These are phyloP conservation scores for Archaeoteleia sp. DNA, from an alignment of 2,888 invertebrate species.

Conservation along the genomic window DNA sequence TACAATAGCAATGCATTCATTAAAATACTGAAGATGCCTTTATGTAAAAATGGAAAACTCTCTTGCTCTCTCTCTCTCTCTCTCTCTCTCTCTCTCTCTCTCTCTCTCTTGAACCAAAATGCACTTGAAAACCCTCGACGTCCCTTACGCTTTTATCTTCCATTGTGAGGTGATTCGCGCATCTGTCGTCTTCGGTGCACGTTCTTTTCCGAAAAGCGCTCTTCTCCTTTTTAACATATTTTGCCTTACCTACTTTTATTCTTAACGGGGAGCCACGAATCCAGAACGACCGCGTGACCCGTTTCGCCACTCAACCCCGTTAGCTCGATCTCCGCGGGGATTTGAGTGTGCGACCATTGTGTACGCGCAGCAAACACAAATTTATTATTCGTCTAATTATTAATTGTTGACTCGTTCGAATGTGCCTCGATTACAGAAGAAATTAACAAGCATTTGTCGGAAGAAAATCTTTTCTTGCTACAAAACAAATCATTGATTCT, in stretches of 20 bases:
- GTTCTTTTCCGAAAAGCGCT: conserved; percentile 15
- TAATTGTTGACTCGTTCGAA: conserved; percentile 20
- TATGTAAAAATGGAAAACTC: too few species aligned
- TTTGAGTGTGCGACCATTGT: conserved; percentile 7
- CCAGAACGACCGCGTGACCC: conserved; percentile 59
- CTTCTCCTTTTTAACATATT: conserved; percentile 15
- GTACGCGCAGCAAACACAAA: conserved; percentile 12
- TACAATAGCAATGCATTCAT: too few species aligned
- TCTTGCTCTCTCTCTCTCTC: too few species aligned
- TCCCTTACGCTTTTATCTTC: conserved; percentile 4
- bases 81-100: background rate
- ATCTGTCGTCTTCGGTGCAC: background rate
- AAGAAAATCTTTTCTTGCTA: conserved; percentile 22
- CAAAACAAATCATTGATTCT: too few species aligned
- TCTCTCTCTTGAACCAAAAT: too few species aligned
- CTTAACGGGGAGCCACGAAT: conserved; percentile 48
- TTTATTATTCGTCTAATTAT: conserved; percentile 32
- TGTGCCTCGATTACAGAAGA: conserved; percentile 20
- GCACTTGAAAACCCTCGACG: background rate
- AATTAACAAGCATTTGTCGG: conserved; percentile 4
- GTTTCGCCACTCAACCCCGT: conserved; percentile 41
- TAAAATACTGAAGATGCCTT: too few species aligned
- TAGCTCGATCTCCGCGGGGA: conserved; percentile 8
- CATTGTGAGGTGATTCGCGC: conserved; percentile 8
- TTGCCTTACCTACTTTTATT: conserved; percentile 13